Evolutionary conservation across 2,888 invertebrate genomes (phyloP), one percentile per base, ranked within the genome.

Genomic region (Luperina nickerlii): DNA sequence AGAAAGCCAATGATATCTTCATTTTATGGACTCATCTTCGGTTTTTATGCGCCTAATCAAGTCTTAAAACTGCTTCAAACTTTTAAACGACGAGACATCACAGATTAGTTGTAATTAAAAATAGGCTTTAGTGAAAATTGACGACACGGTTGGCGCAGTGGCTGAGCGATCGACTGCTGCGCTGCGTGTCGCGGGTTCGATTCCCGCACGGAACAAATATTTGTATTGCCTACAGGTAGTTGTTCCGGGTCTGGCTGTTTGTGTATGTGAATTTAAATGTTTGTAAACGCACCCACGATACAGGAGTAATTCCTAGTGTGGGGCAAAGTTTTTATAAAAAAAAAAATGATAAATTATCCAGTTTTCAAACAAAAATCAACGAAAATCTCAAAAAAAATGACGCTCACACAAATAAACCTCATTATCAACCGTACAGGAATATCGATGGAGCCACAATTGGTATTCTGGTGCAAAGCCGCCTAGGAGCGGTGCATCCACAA

Each of bases 401-500:
- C 27, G 45, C 48, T 68, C 15, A 15, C 20, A n/a, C 20, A 69
- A 66, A n/a, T 2, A 65, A 65, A 74, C 38, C 27, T 79, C 66
- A 78, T 87, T 79, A 80, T 69, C 70, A 81, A 77, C 70, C 63
- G 69, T 74, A 76, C 65, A 81, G 79, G 72, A 86, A 83, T 82
- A 87, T 88, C 85, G 83, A 87, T 87, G 79, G 81, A 77, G 60
- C 62, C 38, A 60, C 86, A 79, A 92, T 93, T 92, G 91, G 92
- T 92, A 93, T 93, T 93, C 92, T 81, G 78, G 69, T 71, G 74
- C 89, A 69, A 84, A 76, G 78, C 80, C 82, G 75, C 70, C 85
- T 78, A 76, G 77, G 68, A 79, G 83, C 83, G 80, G 83, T 88
- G 89, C 92, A 89, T 88, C 89, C 87, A 90, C 92, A 93, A 93